Percentiles rank a stretch among this genome's conserved stretches.
Conservation (phyloP, 2,797 vertebrate genomes). For the Hoplostethus mediterraneus region DNA sequence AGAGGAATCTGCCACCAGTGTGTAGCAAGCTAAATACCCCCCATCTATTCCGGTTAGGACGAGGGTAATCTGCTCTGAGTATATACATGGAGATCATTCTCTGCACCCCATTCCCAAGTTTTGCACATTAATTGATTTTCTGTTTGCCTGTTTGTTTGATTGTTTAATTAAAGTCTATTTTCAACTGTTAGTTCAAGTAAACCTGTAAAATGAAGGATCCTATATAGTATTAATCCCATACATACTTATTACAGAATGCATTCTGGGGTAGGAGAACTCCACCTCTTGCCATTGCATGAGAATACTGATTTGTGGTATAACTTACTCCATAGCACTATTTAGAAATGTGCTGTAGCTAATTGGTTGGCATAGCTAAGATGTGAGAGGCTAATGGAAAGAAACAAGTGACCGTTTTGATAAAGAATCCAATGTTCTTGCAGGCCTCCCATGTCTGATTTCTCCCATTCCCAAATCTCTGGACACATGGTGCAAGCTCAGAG, state of each 20-base stretch:
- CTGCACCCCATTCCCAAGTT: constrained; percentile 1
- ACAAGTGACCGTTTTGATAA: constrained; percentile 17
- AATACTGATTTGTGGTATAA: constrained; percentile 1
- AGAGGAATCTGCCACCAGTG: constrained; percentile 31
- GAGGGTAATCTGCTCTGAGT: background rate
- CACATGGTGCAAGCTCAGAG: constrained; percentile 50
- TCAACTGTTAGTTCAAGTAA: background rate
- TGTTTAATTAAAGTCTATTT: no score
- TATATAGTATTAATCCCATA: background rate
- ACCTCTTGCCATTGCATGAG: background rate
- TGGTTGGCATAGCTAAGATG: constrained; percentile 24
- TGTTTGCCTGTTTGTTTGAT: background rate
- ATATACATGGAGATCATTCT: constrained; percentile 42
- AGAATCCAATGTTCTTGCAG: constrained; percentile 15
- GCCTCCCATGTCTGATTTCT: constrained; percentile 24
- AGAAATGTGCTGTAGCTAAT: background rate
- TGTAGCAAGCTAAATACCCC: constrained; percentile 23
- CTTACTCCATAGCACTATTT: constrained; percentile 7
- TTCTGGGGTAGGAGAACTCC: background rate
- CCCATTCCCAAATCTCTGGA: constrained; percentile 46
- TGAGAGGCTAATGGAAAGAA: constrained; percentile 4
- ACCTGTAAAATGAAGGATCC: background rate
- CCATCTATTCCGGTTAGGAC: constrained; percentile 29
- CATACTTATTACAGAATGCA: background rate
- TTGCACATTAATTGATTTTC: constrained; percentile 12